Base-by-base conservation (phyloP, 1,140 invertebrate genomes). In the Sitobion miscanthi region DNA sequence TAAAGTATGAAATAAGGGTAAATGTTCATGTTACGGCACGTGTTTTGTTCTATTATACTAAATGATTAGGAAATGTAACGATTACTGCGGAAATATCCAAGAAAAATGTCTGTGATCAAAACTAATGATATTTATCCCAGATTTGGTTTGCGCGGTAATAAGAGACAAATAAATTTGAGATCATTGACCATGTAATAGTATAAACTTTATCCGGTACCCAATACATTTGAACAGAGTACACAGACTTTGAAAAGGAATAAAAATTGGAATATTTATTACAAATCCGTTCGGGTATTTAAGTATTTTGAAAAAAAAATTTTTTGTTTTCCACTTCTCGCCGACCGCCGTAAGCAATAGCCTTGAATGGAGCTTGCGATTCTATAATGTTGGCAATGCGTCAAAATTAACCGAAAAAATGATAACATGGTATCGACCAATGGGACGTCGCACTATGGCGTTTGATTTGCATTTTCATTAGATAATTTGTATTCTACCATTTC, bases 371-470 rank as follows among this genome's bases (percentile, higher is more conserved):
- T 89, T 14, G 83, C 7, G 38, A 14, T 92, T 52, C 45, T 14
- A 42, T 42, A 85, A 93, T 49, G 91, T 93, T 93, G 91, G 91
- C 82, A 54, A 85, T 25, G 7, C 14, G 35, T 38, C 57, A 85
- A 93, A 93, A 93, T 93, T 93, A 93, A 93, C 91, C 38, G 91
- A 93, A 93, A 93, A 93, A 93, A 86, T 93, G 91, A 93, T 93
- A 93, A 93, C 91, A 54, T 42, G 5, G 4, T 42, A 45, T 45
- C 82, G 47, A 93, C 91, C 91, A 93, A 93, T 93, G 49, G 42
- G 8, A 54, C 45, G 17, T 86, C 7, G 35, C 91, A n/a, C 86
- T 93, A 93, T 93, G 91, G 91, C 91, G 91, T 93, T 93, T 93
- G 49, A 85, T 93, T 93, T 83, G 14, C 49, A 45, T 93, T 93